These are phyloP conservation scores for Armadillidium nasatum DNA, from an alignment of 1,140 invertebrate genomes.

Conservation along the genomic window DNA sequence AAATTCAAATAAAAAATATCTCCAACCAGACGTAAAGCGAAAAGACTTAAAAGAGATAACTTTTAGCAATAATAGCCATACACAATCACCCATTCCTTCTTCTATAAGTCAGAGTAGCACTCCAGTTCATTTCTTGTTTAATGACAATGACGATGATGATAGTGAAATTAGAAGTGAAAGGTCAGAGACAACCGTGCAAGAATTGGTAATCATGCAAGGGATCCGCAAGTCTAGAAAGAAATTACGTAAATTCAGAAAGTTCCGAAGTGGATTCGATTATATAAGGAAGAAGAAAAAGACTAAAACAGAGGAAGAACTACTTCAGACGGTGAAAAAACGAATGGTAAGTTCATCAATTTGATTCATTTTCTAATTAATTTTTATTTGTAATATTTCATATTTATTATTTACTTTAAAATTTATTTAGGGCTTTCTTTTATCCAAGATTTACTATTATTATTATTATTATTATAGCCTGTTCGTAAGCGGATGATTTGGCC, in stretches of 20 bases:
- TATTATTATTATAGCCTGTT: constrained; percentile 32
- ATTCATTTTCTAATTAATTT: no score
- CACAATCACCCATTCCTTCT: neutral
- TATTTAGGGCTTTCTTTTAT: no score
- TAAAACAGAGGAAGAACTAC: neutral
- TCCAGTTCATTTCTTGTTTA: constrained; percentile 37
- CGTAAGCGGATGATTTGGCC: constrained; percentile 40
- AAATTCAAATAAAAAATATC: neutral
- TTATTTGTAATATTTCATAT: no score
- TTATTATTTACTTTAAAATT: no score
- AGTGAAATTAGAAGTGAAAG: constrained; percentile 38
- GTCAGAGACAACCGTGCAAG: constrained; percentile 32
- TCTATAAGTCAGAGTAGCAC: constrained; percentile 30
- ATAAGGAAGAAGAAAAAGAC: constrained; percentile 77
- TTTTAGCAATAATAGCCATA: constrained; percentile 23
- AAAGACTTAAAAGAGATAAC: constrained; percentile 42
- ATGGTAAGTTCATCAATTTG: constrained; percentile 25
- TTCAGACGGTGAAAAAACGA: constrained; percentile 29
- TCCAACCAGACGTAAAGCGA: constrained; percentile 43
- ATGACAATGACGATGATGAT: constrained; percentile 54
- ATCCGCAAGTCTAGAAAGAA: constrained; percentile 30
- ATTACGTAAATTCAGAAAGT: constrained; percentile 54
- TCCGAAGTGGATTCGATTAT: constrained; percentile 76
- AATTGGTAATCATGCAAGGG: constrained; percentile 24
- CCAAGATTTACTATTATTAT: constrained; percentile 11